Evolutionary conservation across 2,797 vertebrate species (phyloP).

Genomic region (Holocentrus rufus): DNA sequence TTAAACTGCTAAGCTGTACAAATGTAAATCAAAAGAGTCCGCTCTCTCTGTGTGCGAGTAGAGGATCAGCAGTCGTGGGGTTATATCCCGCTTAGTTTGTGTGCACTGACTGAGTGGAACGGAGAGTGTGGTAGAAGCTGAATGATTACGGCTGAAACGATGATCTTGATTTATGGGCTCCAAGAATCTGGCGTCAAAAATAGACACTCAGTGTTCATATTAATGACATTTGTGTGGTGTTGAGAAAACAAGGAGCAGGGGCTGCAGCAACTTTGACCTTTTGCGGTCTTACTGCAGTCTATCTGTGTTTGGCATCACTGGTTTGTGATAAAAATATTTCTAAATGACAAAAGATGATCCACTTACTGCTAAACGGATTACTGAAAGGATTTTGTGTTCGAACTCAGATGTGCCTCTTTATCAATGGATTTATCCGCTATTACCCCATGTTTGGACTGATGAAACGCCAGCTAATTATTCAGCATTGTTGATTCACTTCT

Average conservation of each 20-base stretch:
- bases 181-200: conserved; percentile 17
- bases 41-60: conserved; percentile 27
- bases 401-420: too few relatives aligned
- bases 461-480: not conserved
- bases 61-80: conserved; percentile 46
- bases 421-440: not conserved
- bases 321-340: conserved; percentile 14
- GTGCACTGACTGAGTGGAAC: conserved; percentile 32
- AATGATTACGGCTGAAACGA: conserved; percentile 37
- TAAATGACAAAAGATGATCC: conserved; percentile 3
- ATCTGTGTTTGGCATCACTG: not conserved
- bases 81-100: conserved; percentile 43
- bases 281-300: not conserved
- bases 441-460: not conserved
- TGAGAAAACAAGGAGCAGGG: conserved; percentile 14
- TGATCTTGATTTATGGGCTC: conserved; percentile 38
- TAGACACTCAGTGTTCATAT: conserved; percentile 12
- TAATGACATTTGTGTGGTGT: not conserved
- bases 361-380: too few relatives aligned
- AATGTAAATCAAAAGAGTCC: conserved; percentile 66
- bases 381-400: too few relatives aligned
- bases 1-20: conserved; percentile 68
- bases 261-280: conserved; percentile 8
- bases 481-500: not conserved
- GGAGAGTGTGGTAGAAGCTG: conserved; percentile 36